Base-by-base conservation (phyloP, 2,797 vertebrate species). In the Falco novaeseelandiae region DNA sequence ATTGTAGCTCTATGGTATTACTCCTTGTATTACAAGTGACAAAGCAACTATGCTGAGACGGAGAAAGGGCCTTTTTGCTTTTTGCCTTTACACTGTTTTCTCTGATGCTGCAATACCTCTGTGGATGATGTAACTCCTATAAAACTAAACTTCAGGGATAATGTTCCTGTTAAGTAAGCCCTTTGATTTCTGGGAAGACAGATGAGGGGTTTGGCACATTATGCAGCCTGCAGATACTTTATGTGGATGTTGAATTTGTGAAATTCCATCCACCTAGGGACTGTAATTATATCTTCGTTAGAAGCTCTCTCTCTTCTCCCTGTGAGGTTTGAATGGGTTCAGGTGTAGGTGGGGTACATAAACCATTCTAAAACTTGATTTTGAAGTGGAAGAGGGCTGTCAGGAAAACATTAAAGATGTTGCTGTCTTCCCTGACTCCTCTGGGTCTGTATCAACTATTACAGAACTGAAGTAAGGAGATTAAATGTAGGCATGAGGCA, bases 161-260 rank as follows among this genome's bases (percentile, higher is more conserved):
- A 66, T 54, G 67, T 30, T 65, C 67, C 72, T 88, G 65, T 76
- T 94, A 90, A 71, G 46, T 29, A 92, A 91, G 20, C 12, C 12
- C 62, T 93, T 85, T 93, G 87, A 86, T 95, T 97, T 96, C 82
- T 42, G 55, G 63, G 36, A 90, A 95, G 90, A 62, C n/a, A 55
- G 66, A 52, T 57, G 76, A 95, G 19, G 7, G n/a, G 42, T 94
- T 95, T 96, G 94, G 91, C 85, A 91, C 72, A 70, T 61, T 40
- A 10, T 66, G 36, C 42, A 91, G 62, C 77, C 80, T 91, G 69
- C 58, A 88, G 89, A 55, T 72, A 29, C 58, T 82, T 89, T 54
- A 46, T 13, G 9, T 72, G 76, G 48, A 61, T 66, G 79, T 44
- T 87, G 80, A 94, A 84, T 81, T 76, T 61, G 44, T 8, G 6